A percentile compares a stretch with the other conserved stretches of the same genome.
phyloP scores from a whole-genome alignment of 2,888 invertebrate species.

The Cryptosula pallasiana region DNA sequence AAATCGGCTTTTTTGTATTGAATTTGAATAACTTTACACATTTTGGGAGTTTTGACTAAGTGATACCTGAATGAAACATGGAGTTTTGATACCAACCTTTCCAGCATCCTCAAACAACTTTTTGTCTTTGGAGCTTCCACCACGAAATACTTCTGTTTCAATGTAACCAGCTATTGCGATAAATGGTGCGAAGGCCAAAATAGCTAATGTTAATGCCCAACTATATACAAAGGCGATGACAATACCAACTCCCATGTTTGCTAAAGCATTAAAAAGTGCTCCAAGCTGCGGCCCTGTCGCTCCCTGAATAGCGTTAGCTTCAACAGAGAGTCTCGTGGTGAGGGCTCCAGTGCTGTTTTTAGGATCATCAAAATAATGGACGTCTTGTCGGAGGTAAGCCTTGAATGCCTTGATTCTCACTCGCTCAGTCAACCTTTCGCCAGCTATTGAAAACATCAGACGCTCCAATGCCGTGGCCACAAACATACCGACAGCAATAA shows the following conservation, averaged over 20 bases:
- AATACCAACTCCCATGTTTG: constrained; percentile 51
- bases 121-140: constrained; percentile 54
- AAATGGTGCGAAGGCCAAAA: constrained; percentile 53
- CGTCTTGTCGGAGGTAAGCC: constrained; percentile 56
- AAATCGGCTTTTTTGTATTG: no score
- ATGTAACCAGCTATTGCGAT: constrained; percentile 50
- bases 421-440: constrained; percentile 72
- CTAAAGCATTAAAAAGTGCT: constrained; percentile 45
- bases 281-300: constrained; percentile 54
- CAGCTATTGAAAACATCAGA: constrained; percentile 67
- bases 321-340: constrained; percentile 48
- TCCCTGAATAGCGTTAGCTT: constrained; percentile 51
- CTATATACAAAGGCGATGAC: constrained; percentile 54
- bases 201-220: constrained; percentile 54
- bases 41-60: no score
- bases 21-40: no score
- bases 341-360: constrained; percentile 49
- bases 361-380: constrained; percentile 49
- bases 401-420: constrained; percentile 57
- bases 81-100: constrained; percentile 43
- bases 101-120: constrained; percentile 57
- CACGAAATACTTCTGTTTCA: constrained; percentile 51
- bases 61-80: no score
- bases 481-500: constrained; percentile 29
- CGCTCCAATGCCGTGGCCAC: constrained; percentile 26